These are phyloP conservation scores for Eupithecia dodoneata DNA, from an alignment of 2,888 invertebrate genomes.

Conservation along the genomic window DNA sequence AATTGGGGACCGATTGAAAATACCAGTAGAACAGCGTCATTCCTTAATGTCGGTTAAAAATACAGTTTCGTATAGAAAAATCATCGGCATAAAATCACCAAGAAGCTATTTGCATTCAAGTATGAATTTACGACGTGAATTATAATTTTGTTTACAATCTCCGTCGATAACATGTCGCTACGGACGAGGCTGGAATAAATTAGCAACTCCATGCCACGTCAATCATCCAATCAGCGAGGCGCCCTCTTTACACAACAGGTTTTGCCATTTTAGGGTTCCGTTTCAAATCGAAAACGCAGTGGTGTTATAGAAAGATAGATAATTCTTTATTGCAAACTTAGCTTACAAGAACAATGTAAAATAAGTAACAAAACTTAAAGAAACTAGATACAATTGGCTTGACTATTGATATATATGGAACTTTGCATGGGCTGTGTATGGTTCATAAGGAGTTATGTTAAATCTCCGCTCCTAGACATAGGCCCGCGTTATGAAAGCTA, in stretches of 20 bases:
- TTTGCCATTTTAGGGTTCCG: conserved; percentile 38
- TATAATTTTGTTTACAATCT: conserved; percentile 59
- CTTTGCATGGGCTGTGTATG: neutral
- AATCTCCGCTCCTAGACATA: neutral
- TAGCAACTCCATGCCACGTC: conserved; percentile 64
- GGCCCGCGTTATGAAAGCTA: no score
- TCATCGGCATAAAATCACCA: conserved; percentile 5
- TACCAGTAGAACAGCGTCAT: neutral
- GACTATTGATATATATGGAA: neutral
- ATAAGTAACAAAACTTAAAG: no score
- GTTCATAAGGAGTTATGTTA: conserved; percentile 7
- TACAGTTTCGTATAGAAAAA: neutral
- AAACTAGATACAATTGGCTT: no score
- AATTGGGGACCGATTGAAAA: neutral
- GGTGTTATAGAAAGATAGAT: neutral
- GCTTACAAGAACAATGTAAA: no score
- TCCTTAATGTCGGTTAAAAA: neutral
- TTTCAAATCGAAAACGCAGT: conserved; percentile 25
- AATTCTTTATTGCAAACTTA: no score
- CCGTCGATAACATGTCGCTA: conserved; percentile 64
- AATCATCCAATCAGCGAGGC: conserved; percentile 77
- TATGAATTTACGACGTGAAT: conserved; percentile 42
- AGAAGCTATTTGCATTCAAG: conserved; percentile 32
- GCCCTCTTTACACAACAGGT: conserved; percentile 50
- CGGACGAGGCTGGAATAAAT: conserved; percentile 53